Evolutionary conservation across 2,113 vertebrate genomes (phyloP).

Genomic region (Castor canadensis): DNA sequence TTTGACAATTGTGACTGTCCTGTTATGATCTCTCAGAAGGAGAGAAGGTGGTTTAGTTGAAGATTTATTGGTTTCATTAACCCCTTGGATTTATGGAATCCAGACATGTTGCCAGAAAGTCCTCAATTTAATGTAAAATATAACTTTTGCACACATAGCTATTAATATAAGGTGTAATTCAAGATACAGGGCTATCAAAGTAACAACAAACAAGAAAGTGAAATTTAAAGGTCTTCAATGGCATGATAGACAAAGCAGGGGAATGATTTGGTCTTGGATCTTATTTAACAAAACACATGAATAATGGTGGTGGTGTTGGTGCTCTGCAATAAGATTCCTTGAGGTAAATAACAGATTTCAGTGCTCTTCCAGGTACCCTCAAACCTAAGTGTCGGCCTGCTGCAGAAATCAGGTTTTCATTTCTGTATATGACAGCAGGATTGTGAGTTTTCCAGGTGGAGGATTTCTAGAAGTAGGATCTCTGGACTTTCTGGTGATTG

Average conservation of each 20-base stretch:
- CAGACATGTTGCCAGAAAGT: neutral
- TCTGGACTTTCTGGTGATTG: neutral
- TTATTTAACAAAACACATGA: neutral
- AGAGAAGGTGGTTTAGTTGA: neutral
- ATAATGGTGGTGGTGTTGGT: neutral
- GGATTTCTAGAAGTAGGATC: neutral
- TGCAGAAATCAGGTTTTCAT: neutral
- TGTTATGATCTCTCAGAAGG: neutral
- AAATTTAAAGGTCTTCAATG: neutral
- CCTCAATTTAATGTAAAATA: neutral
- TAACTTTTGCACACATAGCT: neutral
- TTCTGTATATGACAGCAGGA: neutral
- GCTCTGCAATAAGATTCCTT: neutral
- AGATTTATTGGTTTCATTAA: neutral
- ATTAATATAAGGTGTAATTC: neutral
- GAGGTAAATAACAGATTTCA: neutral
- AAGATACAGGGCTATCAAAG: neutral
- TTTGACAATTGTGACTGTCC: neutral
- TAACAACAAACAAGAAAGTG: neutral
- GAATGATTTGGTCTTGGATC: neutral
- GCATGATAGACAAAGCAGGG: too few relatives aligned
- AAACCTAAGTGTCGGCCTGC: neutral
- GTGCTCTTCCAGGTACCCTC: neutral
- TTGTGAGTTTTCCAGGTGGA: neutral
- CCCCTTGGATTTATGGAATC: neutral